Percentiles rank a stretch among this genome's conserved stretches.
phyloP scores from a whole-genome alignment of 2,888 invertebrate species.

The Stenolophus ochropezus region DNA sequence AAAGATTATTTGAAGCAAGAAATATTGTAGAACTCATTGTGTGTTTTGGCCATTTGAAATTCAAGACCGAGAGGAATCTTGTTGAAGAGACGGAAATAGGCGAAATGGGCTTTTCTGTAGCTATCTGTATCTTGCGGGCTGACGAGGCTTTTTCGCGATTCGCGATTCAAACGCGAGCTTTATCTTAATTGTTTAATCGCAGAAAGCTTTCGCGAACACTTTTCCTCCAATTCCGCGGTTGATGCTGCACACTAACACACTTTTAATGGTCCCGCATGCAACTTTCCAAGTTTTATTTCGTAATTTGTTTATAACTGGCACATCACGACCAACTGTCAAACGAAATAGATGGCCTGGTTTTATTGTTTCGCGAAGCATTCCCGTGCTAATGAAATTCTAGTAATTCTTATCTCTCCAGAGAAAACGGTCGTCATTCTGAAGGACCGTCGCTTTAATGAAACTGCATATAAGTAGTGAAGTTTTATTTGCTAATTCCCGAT shows the following conservation, averaged over 20 bases:
- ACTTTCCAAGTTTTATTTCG: slow-evolving; percentile 27
- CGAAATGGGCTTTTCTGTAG: not conserved
- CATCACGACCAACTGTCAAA: not conserved
- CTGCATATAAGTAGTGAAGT: slow-evolving; percentile 45
- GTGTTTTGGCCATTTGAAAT: not conserved
- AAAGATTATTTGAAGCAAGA: too few relatives aligned
- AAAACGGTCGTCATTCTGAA: not conserved
- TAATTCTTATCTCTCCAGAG: not conserved
- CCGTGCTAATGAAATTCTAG: not conserved
- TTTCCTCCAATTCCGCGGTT: slow-evolving; percentile 48
- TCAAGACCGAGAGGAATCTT: not conserved
- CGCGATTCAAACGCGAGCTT: slow-evolving; percentile 43
- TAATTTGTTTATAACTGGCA: slow-evolving; percentile 21
- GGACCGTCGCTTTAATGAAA: slow-evolving; percentile 43
- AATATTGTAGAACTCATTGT: too few relatives aligned
- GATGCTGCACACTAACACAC: slow-evolving; percentile 21
- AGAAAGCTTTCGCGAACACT: slow-evolving; percentile 54
- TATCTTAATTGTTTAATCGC: slow-evolving; percentile 60
- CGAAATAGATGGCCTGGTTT: not conserved
- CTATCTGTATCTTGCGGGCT: not conserved
- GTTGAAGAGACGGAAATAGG: not conserved
- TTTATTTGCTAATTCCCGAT: slow-evolving; percentile 32
- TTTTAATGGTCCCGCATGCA: slow-evolving; percentile 51
- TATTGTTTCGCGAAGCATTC: not conserved
- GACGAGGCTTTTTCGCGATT: slow-evolving; percentile 34